Evolutionary conservation across 2,797 vertebrate species (phyloP).

Genomic region (Peromyscus nudipes): DNA sequence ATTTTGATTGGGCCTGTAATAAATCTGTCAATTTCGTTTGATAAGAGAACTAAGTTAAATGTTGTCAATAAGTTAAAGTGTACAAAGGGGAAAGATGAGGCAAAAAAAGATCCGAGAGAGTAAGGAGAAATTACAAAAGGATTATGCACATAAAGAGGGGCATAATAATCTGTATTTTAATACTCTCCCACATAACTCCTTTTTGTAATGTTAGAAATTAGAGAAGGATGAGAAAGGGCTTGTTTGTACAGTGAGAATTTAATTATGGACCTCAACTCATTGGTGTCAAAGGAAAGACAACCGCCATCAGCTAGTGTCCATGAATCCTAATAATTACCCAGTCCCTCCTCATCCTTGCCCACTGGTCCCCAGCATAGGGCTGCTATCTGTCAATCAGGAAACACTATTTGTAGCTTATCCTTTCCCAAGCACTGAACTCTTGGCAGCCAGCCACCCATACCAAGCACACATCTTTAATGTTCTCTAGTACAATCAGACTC

Average conservation of each 20-base stretch:
- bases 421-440: background rate
- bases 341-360: no score
- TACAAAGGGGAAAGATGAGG: background rate
- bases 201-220: background rate
- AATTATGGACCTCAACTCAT: background rate
- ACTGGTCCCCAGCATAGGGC: no score
- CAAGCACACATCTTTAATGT: background rate
- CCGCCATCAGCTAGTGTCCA: background rate
- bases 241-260: background rate
- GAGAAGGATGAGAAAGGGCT: background rate
- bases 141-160: background rate
- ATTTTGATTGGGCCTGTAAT: background rate
- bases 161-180: background rate
- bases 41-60: background rate
- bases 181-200: background rate
- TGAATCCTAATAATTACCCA: background rate
- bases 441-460: background rate
- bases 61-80: background rate
- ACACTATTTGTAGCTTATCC: background rate
- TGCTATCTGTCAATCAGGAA: background rate
- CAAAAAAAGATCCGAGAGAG: background rate
- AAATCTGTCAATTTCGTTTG: background rate
- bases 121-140: background rate
- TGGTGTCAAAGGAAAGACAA: background rate
- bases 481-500: background rate